Base-by-base conservation (phyloP, 2,888 invertebrate species). In the Gisinianus flammeolus region DNA sequence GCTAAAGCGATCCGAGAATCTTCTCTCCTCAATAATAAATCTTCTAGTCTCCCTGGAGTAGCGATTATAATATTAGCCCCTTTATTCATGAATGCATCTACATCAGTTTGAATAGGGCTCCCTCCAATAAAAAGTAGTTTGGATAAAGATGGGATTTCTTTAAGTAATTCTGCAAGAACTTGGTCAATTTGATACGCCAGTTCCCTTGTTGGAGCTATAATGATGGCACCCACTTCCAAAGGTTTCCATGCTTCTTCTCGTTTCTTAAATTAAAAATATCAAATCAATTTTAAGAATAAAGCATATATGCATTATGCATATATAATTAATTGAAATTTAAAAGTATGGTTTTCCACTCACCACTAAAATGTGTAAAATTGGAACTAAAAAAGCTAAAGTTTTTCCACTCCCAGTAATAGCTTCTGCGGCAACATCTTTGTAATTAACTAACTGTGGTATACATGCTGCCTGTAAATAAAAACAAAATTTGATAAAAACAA, bases 361-460 rank as follows among this genome's bases (percentile, higher is more conserved):
- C 85, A 89, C 88, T 70, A 99, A 87, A 85, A 96, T 92, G 88
- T 98, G 95, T 71, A 99, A 85, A 85, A 97, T 87, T 0, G 99
- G 99, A 64, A 99, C 91, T 16, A 98, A 88, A 87, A 98, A 99
- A 0, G 98, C 97, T 56, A 99, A 88, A 0, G 98, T 99, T 88
- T 99, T 99, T 0, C 99, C 99, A 82, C 98, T 98, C 3, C 99
- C 99, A 0, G 99, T 99, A 0, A 98, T 96, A 3, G 99, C 98
- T 88, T 99, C 98, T 0, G 95, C 98, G 0, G 96, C 97, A 19
- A 99, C 97, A 90, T 99, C 99, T 88, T 97, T 98, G 85, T 94
- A 94, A 10, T 91, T 91, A 74, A 98, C 87, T 73, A 99, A 89
- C 75, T 96, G 89, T 0, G 97, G 97, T 85, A 97, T 97, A 76